These are phyloP conservation scores for Rhogogaster chlorosoma DNA, from an alignment of 2,888 invertebrate genomes.

Conservation along the genomic window DNA sequence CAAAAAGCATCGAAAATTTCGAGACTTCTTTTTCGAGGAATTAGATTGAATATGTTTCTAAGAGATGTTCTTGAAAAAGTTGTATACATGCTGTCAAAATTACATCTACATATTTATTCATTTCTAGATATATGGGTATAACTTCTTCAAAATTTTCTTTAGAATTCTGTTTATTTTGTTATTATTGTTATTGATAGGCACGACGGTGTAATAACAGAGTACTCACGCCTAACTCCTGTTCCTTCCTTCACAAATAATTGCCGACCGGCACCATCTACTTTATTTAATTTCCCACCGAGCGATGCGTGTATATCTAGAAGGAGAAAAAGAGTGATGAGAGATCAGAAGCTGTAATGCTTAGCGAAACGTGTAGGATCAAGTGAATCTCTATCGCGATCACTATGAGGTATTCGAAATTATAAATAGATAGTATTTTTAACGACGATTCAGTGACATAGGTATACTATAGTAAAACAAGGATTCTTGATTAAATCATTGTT, in stretches of 20 bases:
- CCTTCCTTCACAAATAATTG: slow-evolving; percentile 36
- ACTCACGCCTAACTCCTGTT: slow-evolving; percentile 49
- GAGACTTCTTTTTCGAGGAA: background rate
- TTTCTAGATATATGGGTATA: background rate
- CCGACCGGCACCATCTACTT: slow-evolving; percentile 46
- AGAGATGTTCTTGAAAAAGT: background rate
- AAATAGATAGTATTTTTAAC: background rate
- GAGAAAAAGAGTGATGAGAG: background rate
- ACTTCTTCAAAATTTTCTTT: background rate
- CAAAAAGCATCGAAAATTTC: background rate
- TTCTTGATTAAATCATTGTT: slow-evolving; percentile 13
- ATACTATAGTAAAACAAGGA: background rate
- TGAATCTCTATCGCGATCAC: background rate
- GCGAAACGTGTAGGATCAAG: background rate
- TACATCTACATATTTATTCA: background rate
- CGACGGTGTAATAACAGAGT: background rate
- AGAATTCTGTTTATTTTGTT: background rate
- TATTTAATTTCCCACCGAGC: slow-evolving; percentile 21
- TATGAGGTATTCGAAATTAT: background rate
- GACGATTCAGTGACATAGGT: background rate
- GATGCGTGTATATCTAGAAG: slow-evolving; percentile 4
- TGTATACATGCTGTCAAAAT: background rate
- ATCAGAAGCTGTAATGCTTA: background rate
- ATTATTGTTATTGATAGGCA: background rate
- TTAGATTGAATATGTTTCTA: background rate